phyloP scores from a whole-genome alignment of 1,140 invertebrate genomes.

The Vollenhovia emeryi region DNA sequence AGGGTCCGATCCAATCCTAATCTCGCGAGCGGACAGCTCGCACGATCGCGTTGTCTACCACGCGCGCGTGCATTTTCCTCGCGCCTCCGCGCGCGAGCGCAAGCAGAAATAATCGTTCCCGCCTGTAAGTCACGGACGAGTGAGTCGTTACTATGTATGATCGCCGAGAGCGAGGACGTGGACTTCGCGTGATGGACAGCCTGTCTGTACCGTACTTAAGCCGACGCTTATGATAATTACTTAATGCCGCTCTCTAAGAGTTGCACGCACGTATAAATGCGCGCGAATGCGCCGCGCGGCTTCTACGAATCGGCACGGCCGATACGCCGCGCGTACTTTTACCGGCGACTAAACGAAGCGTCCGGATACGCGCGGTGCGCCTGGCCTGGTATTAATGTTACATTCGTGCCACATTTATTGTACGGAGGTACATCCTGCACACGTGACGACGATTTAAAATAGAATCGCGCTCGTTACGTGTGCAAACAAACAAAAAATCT shows the following conservation, averaged over 20 bases:
- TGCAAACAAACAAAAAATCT: neutral
- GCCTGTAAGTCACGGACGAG: conserved; percentile 64
- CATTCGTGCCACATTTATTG: conserved; percentile 19
- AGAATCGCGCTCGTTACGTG: neutral
- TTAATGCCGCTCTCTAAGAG: conserved; percentile 65
- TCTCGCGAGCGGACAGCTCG: conserved; percentile 15
- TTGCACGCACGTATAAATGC: conserved; percentile 48
- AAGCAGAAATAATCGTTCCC: conserved; percentile 62
- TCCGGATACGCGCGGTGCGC: conserved; percentile 3
- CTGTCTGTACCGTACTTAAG: conserved; percentile 54
- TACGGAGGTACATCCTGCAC: neutral
- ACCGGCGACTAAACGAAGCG: conserved; percentile 42
- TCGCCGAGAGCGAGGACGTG: conserved; percentile 70
- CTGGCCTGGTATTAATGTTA: conserved; percentile 15
- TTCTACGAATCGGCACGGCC: conserved; percentile 49
- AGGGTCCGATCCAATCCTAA: conserved; percentile 14
- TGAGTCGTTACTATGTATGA: conserved; percentile 72
- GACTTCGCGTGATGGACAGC: conserved; percentile 68
- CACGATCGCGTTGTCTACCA: conserved; percentile 20
- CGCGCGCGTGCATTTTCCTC: conserved; percentile 2
- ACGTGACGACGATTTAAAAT: conserved; percentile 18
- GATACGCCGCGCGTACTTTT: conserved; percentile 26
- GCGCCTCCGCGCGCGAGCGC: conserved; percentile 41
- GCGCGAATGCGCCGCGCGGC: conserved; percentile 35
- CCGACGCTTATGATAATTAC: conserved; percentile 71